Evolutionary conservation across 1,140 invertebrate genomes (phyloP).

Genomic region (Oreohelix idahoensis): DNA sequence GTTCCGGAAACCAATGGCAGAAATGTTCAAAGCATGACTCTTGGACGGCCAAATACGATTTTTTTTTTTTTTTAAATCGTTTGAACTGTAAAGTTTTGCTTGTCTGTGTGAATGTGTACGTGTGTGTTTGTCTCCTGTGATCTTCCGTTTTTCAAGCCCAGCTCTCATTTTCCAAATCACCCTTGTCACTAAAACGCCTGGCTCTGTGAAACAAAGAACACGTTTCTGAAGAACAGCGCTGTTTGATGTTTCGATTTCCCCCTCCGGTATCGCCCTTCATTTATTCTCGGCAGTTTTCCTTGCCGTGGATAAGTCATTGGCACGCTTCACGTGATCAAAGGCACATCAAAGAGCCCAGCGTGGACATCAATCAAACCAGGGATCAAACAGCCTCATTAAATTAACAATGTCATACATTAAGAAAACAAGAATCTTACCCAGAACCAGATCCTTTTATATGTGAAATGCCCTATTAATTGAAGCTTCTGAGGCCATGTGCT

Average conservation of each 20-base stretch:
- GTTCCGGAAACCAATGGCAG: no score
- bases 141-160: neutral
- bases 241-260: constrained; percentile 1
- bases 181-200: neutral
- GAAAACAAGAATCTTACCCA: neutral
- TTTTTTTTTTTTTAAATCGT: no score
- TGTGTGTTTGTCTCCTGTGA: neutral
- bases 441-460: neutral
- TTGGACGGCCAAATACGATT: no score
- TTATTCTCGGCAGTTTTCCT: neutral
- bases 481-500: neutral
- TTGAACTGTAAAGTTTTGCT: no score
- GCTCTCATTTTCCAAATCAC: neutral
- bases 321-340: constrained; percentile 10
- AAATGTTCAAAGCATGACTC: no score
- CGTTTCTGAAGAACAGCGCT: neutral
- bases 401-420: neutral
- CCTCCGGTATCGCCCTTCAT: neutral
- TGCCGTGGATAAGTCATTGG: neutral
- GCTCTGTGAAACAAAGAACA: neutral
- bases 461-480: neutral
- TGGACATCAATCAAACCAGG: constrained; percentile 16
- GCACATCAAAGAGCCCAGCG: constrained; percentile 6
- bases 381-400: constrained; percentile 16
- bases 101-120: no score